Evolutionary conservation across 2,113 vertebrate species (phyloP), one percentile per base, ranked within the genome.

Genomic region (Sander vitreus): DNA sequence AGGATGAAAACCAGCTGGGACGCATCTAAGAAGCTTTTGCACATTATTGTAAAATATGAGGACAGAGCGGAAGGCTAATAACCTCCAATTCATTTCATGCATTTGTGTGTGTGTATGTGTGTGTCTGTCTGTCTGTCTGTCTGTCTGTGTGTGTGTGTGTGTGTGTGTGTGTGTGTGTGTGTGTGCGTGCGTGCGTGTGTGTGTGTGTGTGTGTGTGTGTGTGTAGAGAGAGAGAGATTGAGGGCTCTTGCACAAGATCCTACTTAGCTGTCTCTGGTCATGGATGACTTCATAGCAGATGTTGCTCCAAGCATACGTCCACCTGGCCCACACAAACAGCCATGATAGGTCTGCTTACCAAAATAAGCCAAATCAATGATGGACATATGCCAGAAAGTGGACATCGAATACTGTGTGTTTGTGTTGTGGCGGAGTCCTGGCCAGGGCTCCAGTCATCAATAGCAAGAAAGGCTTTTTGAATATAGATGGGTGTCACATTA

Each of bases 251-350:
- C 68, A 69, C 74, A 86, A 75, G 70, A 77, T 73, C 81, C 57
- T 68, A 53, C 58, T 73, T 84, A 87, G 60, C 78, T 60, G 51
- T 53, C 76, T 77, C 45, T 45, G 69, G 69, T 60, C 73, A 78
- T 73, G 65, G 71, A 89, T 92, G 85, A 92, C 85, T 86, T 91
- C 88, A 91, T 68, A 69, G 73, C 93, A 89, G 87, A 87, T 89
- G 88, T 90, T 30, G 50, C 69, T 68, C 45, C 12, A 6, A 54
- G 39, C 71, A 48, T 43, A 76, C 21, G 12, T 82, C 73, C 85
- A 92, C 86, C 81, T 84, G 88, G 73, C 25, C 69, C 65, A 27
- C 33, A 23, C 78, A 79, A 80, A 85, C 79, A 58, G 47, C 27
- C 55, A 50, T 14, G 3, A 78, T 79, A 71, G n/a, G 15, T 87